Conservation (phyloP, 2,797 vertebrate genomes). For the Chrysocyon brachyurus region DNA sequence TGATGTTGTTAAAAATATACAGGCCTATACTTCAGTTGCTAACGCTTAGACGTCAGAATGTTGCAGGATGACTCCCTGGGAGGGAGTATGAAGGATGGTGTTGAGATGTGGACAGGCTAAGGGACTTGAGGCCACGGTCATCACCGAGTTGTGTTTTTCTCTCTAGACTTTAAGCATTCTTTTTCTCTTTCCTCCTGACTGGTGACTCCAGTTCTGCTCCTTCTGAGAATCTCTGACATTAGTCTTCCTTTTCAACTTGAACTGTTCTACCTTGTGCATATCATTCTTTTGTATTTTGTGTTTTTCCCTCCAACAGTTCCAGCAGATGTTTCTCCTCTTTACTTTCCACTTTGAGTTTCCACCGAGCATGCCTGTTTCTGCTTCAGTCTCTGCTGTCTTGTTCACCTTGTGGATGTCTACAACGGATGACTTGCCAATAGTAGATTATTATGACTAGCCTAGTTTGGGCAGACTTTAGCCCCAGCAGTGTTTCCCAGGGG, state of each 20-base stretch:
- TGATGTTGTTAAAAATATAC: background rate
- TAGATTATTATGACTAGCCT: background rate
- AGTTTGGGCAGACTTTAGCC: background rate
- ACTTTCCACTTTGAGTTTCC: background rate
- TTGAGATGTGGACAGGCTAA: background rate
- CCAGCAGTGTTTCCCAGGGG: background rate
- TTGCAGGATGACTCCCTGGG: background rate
- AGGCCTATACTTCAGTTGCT: background rate
- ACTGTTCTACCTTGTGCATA: background rate
- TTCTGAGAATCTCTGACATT: background rate
- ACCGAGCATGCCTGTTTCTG: background rate
- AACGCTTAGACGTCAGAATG: background rate
- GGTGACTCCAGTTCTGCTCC: background rate
- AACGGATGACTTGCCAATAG: background rate
- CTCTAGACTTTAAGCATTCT: background rate
- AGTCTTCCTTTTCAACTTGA: background rate
- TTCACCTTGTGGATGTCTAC: background rate
- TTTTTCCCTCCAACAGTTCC: background rate
- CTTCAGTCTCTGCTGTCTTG: background rate
- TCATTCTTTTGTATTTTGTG: background rate
- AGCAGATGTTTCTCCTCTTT: background rate
- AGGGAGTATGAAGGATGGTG: background rate
- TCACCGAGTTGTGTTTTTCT: background rate
- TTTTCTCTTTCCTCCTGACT: constrained; percentile 36
- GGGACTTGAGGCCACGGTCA: background rate